These are phyloP conservation scores for Mnemiopsis leidyi DNA, from an alignment of 37 sponge, comb jelly and placozoan genomes.

Conservation along the genomic window DNA sequence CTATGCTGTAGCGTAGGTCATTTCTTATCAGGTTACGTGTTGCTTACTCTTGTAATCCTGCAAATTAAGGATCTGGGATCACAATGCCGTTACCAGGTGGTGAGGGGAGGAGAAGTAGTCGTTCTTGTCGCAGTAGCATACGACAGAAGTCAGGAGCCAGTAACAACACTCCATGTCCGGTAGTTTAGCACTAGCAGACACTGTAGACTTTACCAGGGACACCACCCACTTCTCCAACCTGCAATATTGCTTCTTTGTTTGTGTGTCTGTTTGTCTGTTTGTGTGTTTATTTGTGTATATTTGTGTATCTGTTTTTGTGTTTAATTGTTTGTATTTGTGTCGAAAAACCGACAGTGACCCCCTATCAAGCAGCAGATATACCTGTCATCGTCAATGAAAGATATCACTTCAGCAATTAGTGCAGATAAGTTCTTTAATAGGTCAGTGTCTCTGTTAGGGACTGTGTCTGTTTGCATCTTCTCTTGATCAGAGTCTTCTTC, in stretches of 20 bases:
- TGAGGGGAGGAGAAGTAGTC: constrained; percentile 7
- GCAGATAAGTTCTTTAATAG: background rate
- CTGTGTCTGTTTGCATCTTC: background rate
- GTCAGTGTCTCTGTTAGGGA: background rate
- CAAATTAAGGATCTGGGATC: too few species aligned
- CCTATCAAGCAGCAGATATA: too few species aligned
- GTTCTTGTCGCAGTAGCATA: constrained; percentile 17
- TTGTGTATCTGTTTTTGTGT: too few species aligned
- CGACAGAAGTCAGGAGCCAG: background rate
- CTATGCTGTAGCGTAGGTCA: too few species aligned
- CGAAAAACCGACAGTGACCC: too few species aligned
- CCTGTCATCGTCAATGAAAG: constrained; percentile 16
- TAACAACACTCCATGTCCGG: constrained; percentile 7
- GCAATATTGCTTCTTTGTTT: too few species aligned
- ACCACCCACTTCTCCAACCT: constrained; percentile 47
- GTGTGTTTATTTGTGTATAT: too few species aligned
- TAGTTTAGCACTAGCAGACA: background rate
- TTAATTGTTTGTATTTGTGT: too few species aligned
- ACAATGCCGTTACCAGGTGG: background rate
- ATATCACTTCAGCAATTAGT: background rate
- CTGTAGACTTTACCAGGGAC: background rate
- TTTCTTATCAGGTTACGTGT: too few species aligned
- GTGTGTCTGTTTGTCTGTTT: too few species aligned
- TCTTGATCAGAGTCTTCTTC: background rate
- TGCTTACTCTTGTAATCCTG: too few species aligned